Percentiles rank a stretch among this genome's conserved stretches.
These are phyloP conservation scores for Papilio polytes DNA, from an alignment of 1,140 invertebrate genomes.

Conservation along the genomic window DNA sequence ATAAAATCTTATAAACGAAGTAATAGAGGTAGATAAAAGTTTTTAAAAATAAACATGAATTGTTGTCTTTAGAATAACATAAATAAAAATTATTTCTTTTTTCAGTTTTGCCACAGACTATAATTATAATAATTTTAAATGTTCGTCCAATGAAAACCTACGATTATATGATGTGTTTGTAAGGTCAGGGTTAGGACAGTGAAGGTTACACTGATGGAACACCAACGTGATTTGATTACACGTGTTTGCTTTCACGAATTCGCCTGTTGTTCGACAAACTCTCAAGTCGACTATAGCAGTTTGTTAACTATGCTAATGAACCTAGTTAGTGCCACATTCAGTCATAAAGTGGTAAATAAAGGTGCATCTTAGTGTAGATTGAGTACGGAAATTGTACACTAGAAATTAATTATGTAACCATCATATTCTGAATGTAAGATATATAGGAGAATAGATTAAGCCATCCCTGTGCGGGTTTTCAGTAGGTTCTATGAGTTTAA, in stretches of 20 bases:
- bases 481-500: too few relatives aligned
- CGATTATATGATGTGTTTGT: neutral
- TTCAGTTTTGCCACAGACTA: too few relatives aligned
- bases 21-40: neutral
- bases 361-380: too few relatives aligned
- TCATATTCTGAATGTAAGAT: too few relatives aligned
- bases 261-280: constrained; percentile 2
- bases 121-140: neutral
- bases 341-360: too few relatives aligned
- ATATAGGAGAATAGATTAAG: too few relatives aligned
- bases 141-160: neutral
- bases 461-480: too few relatives aligned
- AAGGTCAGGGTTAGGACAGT: constrained; percentile 4
- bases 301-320: constrained; percentile 25
- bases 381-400: too few relatives aligned
- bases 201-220: neutral
- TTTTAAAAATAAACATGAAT: too few relatives aligned
- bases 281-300: neutral
- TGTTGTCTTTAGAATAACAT: neutral
- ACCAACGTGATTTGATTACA: constrained; percentile 30
- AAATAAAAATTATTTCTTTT: too few relatives aligned
- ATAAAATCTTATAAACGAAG: neutral
- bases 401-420: too few relatives aligned
- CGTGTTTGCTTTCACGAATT: constrained; percentile 27
- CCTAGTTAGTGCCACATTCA: neutral